Evolutionary conservation across 2,113 vertebrate genomes (phyloP).

Genomic region (Corythornis cristatus): DNA sequence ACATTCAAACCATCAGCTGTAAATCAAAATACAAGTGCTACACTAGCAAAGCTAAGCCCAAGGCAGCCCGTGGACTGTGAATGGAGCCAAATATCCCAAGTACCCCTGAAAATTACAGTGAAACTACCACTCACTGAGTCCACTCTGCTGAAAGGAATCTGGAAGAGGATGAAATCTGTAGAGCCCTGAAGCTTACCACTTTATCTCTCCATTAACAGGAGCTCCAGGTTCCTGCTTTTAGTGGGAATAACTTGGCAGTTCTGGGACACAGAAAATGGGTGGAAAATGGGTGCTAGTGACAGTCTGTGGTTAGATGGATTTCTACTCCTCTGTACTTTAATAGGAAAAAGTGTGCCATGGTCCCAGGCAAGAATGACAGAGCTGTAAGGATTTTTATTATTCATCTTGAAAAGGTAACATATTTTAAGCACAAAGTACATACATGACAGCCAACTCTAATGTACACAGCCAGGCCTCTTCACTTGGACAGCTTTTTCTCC

Average conservation of each 20-base stretch:
- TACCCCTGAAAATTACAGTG: background rate
- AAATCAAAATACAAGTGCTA: background rate
- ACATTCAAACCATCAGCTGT: background rate
- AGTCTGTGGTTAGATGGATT: background rate
- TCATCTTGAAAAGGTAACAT: constrained; percentile 13
- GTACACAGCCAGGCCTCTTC: background rate
- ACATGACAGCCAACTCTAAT: background rate
- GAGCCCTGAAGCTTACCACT: background rate
- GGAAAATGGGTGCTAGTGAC: background rate
- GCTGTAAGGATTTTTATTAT: constrained; percentile 46
- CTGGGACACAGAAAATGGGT: background rate
- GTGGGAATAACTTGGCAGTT: background rate
- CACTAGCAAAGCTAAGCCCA: background rate
- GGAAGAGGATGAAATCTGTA: background rate
- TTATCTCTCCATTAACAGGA: background rate
- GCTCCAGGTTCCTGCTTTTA: background rate
- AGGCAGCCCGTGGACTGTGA: background rate
- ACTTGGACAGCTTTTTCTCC: constrained; percentile 55
- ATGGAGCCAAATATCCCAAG: background rate
- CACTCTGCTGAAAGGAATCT: background rate
- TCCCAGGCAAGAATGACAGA: constrained; percentile 28
- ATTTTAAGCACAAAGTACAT: constrained; percentile 22
- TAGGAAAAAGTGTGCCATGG: background rate
- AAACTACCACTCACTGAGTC: background rate
- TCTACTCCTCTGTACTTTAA: background rate